These are phyloP conservation scores for Ommatoiulus sabulosus DNA, from an alignment of 2,888 invertebrate genomes.

Conservation along the genomic window DNA sequence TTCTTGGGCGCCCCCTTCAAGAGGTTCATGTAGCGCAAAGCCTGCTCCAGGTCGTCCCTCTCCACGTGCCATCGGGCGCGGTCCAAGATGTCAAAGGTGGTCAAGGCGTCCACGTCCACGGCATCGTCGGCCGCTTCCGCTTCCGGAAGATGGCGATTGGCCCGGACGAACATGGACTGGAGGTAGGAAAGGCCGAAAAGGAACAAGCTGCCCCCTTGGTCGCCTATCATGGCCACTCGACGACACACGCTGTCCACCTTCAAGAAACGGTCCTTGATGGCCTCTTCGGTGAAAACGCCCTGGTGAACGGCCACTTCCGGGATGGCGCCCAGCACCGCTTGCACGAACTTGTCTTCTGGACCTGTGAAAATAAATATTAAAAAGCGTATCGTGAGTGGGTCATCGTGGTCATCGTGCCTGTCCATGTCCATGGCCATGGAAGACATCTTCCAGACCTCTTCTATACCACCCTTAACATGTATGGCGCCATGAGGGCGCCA, in stretches of 20 bases:
- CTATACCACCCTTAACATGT: neutral
- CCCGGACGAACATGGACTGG: slow-evolving; percentile 85
- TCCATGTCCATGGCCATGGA: too few relatives aligned
- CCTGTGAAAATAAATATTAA: slow-evolving; percentile 53
- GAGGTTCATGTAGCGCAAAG: slow-evolving; percentile 87
- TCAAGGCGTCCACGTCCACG: slow-evolving; percentile 79
- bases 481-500: too few relatives aligned
- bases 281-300: slow-evolving; percentile 90
- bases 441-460: too few relatives aligned
- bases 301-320: slow-evolving; percentile 80
- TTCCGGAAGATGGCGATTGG: slow-evolving; percentile 66
- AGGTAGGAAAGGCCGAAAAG: slow-evolving; percentile 78
- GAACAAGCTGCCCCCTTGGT: slow-evolving; percentile 85
- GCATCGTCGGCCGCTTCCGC: slow-evolving; percentile 80
- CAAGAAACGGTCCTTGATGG: slow-evolving; percentile 85
- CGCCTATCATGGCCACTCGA: slow-evolving; percentile 87
- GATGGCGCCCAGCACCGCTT: slow-evolving; percentile 80
- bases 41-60: slow-evolving; percentile 85
- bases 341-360: slow-evolving; percentile 79
- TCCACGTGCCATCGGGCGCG: slow-evolving; percentile 92
- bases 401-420: too few relatives aligned
- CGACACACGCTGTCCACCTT: slow-evolving; percentile 80
- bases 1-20: slow-evolving; percentile 88
- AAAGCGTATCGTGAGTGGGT: too few relatives aligned
- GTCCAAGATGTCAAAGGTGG: slow-evolving; percentile 89